Evolutionary conservation across 2,113 vertebrate genomes (phyloP).

Genomic region (Lathamus discolor): DNA sequence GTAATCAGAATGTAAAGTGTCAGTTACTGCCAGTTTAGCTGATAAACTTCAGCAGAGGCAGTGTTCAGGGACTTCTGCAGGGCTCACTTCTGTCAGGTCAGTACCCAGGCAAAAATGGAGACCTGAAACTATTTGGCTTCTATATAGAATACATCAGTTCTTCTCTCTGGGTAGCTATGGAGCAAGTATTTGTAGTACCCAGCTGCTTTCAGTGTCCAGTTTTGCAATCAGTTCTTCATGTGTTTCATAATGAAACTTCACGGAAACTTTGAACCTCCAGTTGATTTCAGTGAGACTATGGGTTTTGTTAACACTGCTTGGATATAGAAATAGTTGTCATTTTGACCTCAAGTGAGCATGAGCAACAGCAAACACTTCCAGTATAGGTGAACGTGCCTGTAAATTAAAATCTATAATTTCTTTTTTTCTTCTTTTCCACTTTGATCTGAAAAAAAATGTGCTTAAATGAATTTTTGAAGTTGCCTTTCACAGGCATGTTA

Average conservation of each 20-base stretch:
- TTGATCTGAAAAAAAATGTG: neutral
- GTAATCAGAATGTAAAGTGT: neutral
- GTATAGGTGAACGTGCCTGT: neutral
- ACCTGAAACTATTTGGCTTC: neutral
- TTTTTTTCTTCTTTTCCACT: neutral
- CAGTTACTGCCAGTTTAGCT: neutral
- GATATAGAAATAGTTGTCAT: neutral
- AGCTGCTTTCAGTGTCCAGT: neutral
- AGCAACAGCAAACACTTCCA: neutral
- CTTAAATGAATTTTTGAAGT: neutral
- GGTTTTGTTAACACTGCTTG: neutral
- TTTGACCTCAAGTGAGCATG: neutral
- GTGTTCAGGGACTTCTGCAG: neutral
- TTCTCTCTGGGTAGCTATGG: neutral
- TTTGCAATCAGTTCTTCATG: neutral
- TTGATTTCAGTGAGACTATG: neutral
- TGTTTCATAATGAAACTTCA: neutral
- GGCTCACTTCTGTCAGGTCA: neutral
- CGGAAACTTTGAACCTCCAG: neutral
- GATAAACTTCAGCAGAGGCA: neutral
- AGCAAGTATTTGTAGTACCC: neutral
- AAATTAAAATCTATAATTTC: neutral
- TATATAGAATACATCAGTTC: rapidly evolving
- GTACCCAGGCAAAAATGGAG: neutral
- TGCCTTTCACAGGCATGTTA: neutral